Percentiles rank a stretch among this genome's conserved stretches.
These are phyloP conservation scores for Morphnarchus princeps DNA, from an alignment of 2,113 vertebrate species.

Conservation along the genomic window DNA sequence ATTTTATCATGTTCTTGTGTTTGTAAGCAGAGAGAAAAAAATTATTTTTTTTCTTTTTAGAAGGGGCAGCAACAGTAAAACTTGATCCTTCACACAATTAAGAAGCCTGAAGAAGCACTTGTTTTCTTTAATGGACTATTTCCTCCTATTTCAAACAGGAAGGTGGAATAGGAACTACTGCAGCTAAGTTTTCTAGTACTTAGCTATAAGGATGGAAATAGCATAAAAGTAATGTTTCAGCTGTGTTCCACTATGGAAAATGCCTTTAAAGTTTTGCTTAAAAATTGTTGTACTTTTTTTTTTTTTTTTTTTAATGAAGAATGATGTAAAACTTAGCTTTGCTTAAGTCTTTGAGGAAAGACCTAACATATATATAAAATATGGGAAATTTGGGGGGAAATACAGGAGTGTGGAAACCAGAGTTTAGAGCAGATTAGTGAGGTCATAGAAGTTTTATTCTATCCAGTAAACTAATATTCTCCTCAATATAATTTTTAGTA, in stretches of 20 bases:
- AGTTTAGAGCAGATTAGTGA: neutral
- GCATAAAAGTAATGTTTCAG: neutral
- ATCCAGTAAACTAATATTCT: neutral
- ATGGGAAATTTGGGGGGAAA: neutral
- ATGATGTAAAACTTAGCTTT: neutral
- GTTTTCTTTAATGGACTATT: neutral
- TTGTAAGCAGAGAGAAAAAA: neutral
- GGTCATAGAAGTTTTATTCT: neutral
- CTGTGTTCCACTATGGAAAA: neutral
- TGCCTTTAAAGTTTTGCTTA: neutral
- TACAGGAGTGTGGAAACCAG: neutral
- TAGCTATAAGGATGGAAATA: neutral
- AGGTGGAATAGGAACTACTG: neutral
- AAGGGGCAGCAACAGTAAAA: neutral
- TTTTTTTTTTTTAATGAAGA: neutral
- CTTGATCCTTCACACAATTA: neutral
- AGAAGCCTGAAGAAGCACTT: neutral
- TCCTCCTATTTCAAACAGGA: neutral
- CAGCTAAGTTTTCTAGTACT: neutral
- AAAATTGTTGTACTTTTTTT: neutral
- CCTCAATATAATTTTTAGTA: neutral
- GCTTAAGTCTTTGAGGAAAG: neutral
- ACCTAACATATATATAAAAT: neutral
- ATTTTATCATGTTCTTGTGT: neutral
- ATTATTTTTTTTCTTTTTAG: neutral